Evolutionary conservation across 2,888 invertebrate genomes (phyloP).

Genomic region (Epinotia demarniana): DNA sequence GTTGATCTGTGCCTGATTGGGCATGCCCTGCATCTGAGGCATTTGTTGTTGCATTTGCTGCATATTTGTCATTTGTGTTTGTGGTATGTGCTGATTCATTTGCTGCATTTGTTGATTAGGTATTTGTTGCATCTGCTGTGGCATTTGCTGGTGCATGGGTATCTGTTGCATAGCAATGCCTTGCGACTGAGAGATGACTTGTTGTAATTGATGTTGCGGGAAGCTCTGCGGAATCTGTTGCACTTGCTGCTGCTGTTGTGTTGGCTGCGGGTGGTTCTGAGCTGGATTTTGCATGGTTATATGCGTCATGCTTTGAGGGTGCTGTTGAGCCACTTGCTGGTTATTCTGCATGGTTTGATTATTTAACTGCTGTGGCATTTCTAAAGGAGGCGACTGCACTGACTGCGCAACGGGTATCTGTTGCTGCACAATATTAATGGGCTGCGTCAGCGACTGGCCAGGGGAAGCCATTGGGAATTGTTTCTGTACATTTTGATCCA

Average conservation of each 20-base stretch:
- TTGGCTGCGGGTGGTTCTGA: conserved; percentile 70
- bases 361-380: conserved; percentile 81
- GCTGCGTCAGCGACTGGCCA: conserved; percentile 81
- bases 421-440: conserved; percentile 76
- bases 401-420: conserved; percentile 77
- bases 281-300: conserved; percentile 78
- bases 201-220: conserved; percentile 82
- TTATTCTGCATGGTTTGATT: conserved; percentile 73
- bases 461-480: conserved; percentile 83
- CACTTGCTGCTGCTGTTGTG: conserved; percentile 76
- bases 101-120: conserved; percentile 83
- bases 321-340: conserved; percentile 79
- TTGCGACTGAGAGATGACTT: conserved; percentile 80
- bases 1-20: conserved; percentile 76
- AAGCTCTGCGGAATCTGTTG: conserved; percentile 83
- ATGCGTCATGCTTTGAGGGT: conserved; percentile 82
- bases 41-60: conserved; percentile 82
- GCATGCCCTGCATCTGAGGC: conserved; percentile 80
- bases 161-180: conserved; percentile 82
- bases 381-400: conserved; percentile 81
- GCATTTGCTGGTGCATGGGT: conserved; percentile 82
- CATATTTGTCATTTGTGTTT: conserved; percentile 78
- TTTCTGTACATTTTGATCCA: conserved; percentile 80
- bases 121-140: conserved; percentile 83
- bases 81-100: conserved; percentile 79